Evolutionary conservation across 2,888 invertebrate genomes (phyloP).

Genomic region (Agrotis clavis): DNA sequence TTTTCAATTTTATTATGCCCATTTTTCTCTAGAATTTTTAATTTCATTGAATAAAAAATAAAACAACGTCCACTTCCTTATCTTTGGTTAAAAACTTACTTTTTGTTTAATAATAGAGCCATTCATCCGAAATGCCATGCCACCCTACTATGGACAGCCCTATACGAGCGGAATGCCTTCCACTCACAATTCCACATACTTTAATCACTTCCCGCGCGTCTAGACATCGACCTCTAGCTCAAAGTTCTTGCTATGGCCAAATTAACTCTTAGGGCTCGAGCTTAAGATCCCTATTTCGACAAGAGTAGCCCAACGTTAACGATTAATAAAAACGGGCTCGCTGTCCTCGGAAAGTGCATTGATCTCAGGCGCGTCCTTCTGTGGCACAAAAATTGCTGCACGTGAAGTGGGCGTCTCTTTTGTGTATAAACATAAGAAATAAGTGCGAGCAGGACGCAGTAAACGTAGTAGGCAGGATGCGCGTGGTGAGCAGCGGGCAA

Average conservation of each 20-base stretch:
- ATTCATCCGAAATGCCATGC: slow-evolving; percentile 31
- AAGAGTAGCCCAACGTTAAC: slow-evolving; percentile 74
- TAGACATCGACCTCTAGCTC: slow-evolving; percentile 81
- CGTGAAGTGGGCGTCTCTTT: slow-evolving; percentile 86
- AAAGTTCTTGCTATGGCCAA: slow-evolving; percentile 67
- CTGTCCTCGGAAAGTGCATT: slow-evolving; percentile 91
- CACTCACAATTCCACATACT: slow-evolving; percentile 78
- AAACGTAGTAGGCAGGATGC: slow-evolving; percentile 89
- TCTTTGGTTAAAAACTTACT: not conserved
- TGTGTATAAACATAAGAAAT: slow-evolving; percentile 71
- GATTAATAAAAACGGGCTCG: slow-evolving; percentile 87
- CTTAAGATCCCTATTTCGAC: slow-evolving; percentile 82
- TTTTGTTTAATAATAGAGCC: slow-evolving; percentile 15
- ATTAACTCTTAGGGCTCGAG: slow-evolving; percentile 77
- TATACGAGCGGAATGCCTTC: slow-evolving; percentile 79
- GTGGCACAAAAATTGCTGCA: slow-evolving; percentile 89
- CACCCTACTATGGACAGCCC: slow-evolving; percentile 64
- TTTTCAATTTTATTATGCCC: not conserved
- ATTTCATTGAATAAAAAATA: not conserved
- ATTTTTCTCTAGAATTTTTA: not conserved
- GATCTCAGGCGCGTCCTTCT: slow-evolving; percentile 90
- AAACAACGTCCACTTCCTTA: not conserved
- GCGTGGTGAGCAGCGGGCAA: slow-evolving; percentile 88
- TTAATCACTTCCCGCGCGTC: slow-evolving; percentile 87
- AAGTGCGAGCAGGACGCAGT: slow-evolving; percentile 83